Percentiles rank a stretch among this genome's conserved stretches.
These are phyloP conservation scores for Silurus aristotelis DNA, from an alignment of 2,797 vertebrate genomes.

Conservation along the genomic window DNA sequence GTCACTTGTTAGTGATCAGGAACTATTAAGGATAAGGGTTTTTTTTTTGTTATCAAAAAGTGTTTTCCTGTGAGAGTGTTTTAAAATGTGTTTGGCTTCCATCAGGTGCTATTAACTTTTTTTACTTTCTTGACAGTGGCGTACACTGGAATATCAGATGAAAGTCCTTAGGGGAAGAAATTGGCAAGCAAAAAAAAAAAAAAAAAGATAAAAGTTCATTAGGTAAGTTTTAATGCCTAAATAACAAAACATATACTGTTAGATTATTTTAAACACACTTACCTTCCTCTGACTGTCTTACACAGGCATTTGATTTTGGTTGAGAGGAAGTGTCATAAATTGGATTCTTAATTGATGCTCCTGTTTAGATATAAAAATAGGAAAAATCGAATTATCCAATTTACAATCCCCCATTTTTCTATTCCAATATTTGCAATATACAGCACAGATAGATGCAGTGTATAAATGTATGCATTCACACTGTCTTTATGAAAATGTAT, in stretches of 20 bases:
- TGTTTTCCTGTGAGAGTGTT: not conserved
- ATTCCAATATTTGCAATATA: not conserved
- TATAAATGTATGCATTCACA: not conserved
- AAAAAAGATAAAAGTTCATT: not conserved
- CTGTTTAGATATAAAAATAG: not conserved
- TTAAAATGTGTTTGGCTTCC: not conserved
- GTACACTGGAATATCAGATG: conserved; percentile 6
- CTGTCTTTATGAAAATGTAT: not conserved
- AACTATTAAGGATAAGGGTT: not conserved
- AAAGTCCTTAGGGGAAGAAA: not conserved
- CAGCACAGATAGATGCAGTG: not conserved
- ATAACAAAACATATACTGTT: not conserved
- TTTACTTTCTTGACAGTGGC: conserved; percentile 24
- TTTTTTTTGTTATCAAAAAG: not conserved
- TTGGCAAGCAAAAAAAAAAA: too few relatives aligned
- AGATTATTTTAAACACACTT: conserved; percentile 1
- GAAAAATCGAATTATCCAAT: not conserved
- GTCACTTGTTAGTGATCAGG: not conserved
- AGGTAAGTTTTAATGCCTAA: not conserved
- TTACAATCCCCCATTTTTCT: not conserved
- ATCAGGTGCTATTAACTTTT: not conserved
- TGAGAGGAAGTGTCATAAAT: not conserved
- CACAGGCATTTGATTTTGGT: not conserved
- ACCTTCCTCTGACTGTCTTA: conserved; percentile 4
- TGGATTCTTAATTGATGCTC: not conserved